phyloP scores from a whole-genome alignment of 1,140 invertebrate genomes.

The Coptotermes formosanus region DNA sequence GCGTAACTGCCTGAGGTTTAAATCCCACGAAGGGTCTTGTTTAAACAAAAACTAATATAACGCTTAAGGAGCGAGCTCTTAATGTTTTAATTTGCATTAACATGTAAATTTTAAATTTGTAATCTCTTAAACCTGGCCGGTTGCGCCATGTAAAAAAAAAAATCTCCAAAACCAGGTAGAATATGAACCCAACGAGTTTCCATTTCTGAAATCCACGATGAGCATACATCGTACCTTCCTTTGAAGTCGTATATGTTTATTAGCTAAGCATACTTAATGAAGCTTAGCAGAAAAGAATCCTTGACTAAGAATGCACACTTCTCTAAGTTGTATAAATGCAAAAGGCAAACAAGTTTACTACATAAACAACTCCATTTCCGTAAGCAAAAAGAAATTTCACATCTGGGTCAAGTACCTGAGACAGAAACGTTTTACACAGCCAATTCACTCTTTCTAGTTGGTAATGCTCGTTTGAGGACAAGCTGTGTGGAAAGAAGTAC shows the following conservation, averaged over 20 bases:
- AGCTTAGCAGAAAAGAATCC: not conserved
- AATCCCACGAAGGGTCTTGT: too few relatives aligned
- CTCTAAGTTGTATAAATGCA: not conserved
- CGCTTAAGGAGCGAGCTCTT: too few relatives aligned
- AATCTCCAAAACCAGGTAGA: too few relatives aligned
- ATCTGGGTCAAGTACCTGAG: not conserved
- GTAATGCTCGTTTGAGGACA: not conserved
- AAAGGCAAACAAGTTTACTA: not conserved
- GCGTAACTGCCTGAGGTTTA: too few relatives aligned
- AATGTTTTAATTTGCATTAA: too few relatives aligned
- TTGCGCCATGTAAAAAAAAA: too few relatives aligned
- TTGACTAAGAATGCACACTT: not conserved
- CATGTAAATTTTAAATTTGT: too few relatives aligned
- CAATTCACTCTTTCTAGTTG: not conserved
- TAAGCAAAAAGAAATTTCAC: not conserved
- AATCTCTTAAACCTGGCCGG: too few relatives aligned
- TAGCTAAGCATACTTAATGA: not conserved
- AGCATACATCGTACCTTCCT: not conserved
- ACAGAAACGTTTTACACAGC: not conserved
- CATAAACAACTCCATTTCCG: not conserved
- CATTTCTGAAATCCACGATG: too few relatives aligned
- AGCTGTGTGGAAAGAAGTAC: not conserved
- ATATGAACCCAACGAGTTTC: too few relatives aligned
- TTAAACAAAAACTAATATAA: too few relatives aligned
- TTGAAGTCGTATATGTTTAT: not conserved